These are phyloP conservation scores for Machaerirhynchus nigripectus DNA, from an alignment of 2,113 vertebrate genomes.

Conservation along the genomic window DNA sequence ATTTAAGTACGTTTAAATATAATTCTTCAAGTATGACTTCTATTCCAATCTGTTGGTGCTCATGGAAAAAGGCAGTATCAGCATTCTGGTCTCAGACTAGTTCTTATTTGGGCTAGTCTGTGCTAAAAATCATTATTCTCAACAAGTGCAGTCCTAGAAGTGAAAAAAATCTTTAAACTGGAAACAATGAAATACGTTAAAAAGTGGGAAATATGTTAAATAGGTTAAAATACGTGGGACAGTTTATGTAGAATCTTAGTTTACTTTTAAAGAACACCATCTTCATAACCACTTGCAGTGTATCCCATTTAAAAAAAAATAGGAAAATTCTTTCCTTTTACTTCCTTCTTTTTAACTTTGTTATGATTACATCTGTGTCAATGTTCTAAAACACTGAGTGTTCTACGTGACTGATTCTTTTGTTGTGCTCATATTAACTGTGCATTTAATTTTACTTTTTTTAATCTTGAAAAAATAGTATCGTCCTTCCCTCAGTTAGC, in stretches of 20 bases:
- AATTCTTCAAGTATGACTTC: neutral
- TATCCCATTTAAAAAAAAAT: neutral
- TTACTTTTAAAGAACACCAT: neutral
- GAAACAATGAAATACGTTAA: neutral
- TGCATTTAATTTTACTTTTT: slow-evolving; percentile 25
- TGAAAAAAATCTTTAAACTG: neutral
- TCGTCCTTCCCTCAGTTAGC: slow-evolving; percentile 18
- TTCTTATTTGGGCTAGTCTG: neutral
- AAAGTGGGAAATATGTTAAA: neutral
- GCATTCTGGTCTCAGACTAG: neutral
- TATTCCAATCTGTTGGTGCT: neutral
- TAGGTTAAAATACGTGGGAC: neutral
- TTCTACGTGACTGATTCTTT: slow-evolving; percentile 23
- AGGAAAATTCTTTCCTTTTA: slow-evolving; percentile 14
- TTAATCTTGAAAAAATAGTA: neutral
- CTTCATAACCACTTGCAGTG: neutral
- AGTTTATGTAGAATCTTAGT: neutral
- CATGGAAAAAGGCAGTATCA: neutral
- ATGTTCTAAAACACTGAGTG: slow-evolving; percentile 21
- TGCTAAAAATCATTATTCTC: neutral
- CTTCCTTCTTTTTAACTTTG: slow-evolving; percentile 39
- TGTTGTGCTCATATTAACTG: slow-evolving; percentile 18
- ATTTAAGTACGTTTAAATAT: neutral
- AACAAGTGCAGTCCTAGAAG: neutral
- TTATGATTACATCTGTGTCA: slow-evolving; percentile 43